phyloP scores from a whole-genome alignment of 2,888 invertebrate species.

The Leucophenga montana region DNA sequence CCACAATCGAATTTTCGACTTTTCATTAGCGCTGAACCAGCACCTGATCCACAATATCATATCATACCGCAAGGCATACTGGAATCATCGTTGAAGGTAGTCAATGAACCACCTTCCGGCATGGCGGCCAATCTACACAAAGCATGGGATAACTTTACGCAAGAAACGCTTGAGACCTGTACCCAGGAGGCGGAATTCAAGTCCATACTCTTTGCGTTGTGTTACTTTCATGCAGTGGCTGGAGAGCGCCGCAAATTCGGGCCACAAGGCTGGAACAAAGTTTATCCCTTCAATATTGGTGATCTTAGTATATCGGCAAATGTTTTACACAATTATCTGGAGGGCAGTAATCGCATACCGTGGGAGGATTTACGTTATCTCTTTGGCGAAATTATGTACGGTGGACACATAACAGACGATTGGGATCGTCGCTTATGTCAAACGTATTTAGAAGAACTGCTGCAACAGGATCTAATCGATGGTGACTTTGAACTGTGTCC shows the following conservation, averaged over 20 bases:
- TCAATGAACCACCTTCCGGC: slow-evolving; percentile 96
- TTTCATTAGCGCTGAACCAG: slow-evolving; percentile 93
- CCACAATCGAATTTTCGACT: slow-evolving; percentile 76
- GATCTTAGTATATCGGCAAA: slow-evolving; percentile 94
- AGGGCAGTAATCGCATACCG: slow-evolving; percentile 89
- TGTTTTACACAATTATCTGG: slow-evolving; percentile 92
- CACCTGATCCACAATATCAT: slow-evolving; percentile 79
- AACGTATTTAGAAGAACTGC: slow-evolving; percentile 88
- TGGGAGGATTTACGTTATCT: slow-evolving; percentile 96
- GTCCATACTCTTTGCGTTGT: slow-evolving; percentile 89
- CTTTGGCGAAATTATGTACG: slow-evolving; percentile 98
- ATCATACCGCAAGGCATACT: slow-evolving; percentile 89
- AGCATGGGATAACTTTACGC: slow-evolving; percentile 92
- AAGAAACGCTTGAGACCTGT: slow-evolving; percentile 93
- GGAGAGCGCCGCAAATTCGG: slow-evolving; percentile 95
- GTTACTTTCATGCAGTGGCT: slow-evolving; percentile 96
- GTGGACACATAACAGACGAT: slow-evolving; percentile 97
- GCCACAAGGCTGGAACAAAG: slow-evolving; percentile 92
- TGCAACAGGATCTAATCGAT: slow-evolving; percentile 90
- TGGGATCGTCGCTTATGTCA: slow-evolving; percentile 94
- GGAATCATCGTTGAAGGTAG: slow-evolving; percentile 95
- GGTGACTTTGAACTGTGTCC: slow-evolving; percentile 88
- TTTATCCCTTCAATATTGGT: slow-evolving; percentile 86
- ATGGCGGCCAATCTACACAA: slow-evolving; percentile 97
- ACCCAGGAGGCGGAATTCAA: slow-evolving; percentile 96